Percentiles rank a stretch among this genome's conserved stretches.
Evolutionary conservation across 2,888 invertebrate genomes (phyloP).

Genomic region (Merodon equestris): DNA sequence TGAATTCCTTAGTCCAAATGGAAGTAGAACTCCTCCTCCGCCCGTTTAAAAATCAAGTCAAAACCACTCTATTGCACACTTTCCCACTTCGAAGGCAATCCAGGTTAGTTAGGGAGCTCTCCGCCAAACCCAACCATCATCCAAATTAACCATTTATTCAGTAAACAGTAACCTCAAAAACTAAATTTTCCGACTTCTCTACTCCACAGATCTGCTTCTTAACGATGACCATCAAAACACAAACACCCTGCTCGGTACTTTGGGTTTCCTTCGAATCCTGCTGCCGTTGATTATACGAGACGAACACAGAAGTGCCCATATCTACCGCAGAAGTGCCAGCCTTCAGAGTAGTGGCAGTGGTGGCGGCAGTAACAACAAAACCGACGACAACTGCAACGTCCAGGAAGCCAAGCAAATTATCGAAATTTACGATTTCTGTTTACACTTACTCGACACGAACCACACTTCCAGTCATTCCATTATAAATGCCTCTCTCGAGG

Average conservation of each 20-base stretch:
- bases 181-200: conserved; percentile 29
- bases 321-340: conserved; percentile 27
- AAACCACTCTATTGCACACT: no score
- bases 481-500: conserved; percentile 91
- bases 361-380: conserved; percentile 29
- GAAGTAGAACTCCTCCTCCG: no score
- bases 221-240: conserved; percentile 77
- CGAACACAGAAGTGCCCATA: conserved; percentile 30
- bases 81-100: no score
- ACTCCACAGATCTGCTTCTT: conserved; percentile 74
- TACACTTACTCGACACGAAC: conserved; percentile 84
- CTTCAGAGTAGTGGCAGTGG: conserved; percentile 26
- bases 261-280: conserved; percentile 83
- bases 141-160: conserved; percentile 29
- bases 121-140: neutral
- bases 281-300: conserved; percentile 81
- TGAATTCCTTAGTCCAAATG: no score
- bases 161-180: conserved; percentile 11
- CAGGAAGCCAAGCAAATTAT: conserved; percentile 77
- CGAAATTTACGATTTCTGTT: conserved; percentile 88
- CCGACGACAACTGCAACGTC: conserved; percentile 51
- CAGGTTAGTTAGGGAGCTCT: no score
- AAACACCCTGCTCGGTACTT: conserved; percentile 82
- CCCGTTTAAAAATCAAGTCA: no score
- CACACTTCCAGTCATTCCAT: conserved; percentile 90